Evolutionary conservation across 2,113 vertebrate genomes (phyloP).

Genomic region (Ibidorhyncha struthersii): DNA sequence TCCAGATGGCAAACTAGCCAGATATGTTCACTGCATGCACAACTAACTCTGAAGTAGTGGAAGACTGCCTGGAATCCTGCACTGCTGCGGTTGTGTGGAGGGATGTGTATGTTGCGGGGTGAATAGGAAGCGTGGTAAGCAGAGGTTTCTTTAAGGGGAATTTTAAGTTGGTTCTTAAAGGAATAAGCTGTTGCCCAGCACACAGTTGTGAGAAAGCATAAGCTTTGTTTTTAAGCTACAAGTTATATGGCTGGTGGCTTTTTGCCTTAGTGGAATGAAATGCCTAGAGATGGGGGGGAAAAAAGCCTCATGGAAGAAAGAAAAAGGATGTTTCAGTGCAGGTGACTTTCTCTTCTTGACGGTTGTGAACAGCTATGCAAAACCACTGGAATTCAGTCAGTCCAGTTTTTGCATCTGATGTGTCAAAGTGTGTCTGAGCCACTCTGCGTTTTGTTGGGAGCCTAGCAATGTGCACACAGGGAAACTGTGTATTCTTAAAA

Average conservation of each 20-base stretch:
- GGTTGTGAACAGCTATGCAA: not conserved
- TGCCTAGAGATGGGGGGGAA: not conserved
- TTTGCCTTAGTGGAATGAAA: not conserved
- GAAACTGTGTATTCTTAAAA: not conserved
- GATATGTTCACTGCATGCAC: not conserved
- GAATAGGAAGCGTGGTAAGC: not conserved
- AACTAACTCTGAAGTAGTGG: not conserved
- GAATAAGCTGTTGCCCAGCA: not conserved
- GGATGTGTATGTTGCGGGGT: not conserved
- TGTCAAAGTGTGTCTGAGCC: not conserved
- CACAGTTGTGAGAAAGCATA: not conserved
- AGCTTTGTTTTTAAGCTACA: not conserved
- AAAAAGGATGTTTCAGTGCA: not conserved
- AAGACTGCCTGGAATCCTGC: not conserved
- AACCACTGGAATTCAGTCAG: not conserved
- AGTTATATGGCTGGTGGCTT: not conserved
- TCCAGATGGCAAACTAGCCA: conserved; percentile 20
- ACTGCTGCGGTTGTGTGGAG: not conserved
- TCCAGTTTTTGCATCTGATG: not conserved
- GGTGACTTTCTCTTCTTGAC: not conserved
- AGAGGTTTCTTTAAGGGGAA: not conserved
- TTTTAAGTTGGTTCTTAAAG: not conserved
- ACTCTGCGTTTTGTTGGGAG: not conserved
- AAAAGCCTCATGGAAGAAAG: not conserved
- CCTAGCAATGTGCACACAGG: not conserved